Base-by-base conservation (phyloP, 2,888 invertebrate species). In the Parochlus steinenii region DNA sequence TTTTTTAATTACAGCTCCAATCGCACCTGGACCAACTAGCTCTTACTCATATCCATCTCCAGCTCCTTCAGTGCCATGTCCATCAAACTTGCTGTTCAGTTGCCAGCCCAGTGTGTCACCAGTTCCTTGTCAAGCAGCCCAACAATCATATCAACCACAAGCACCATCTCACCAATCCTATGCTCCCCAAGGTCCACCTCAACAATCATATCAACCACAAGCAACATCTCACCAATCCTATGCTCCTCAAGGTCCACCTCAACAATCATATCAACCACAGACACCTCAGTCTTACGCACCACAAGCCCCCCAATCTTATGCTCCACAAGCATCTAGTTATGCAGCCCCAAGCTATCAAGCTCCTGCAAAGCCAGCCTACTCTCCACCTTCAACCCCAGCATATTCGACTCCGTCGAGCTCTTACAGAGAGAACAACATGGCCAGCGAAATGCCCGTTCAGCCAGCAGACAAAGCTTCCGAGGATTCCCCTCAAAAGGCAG, bases 71-170 rank as follows among this genome's bases (percentile, higher is more conserved):
- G n/a, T 37, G 12, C 51, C 53, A 4, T 51, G 51, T 44, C 47
- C 52, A 20, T 50, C 49, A 42, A 53, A 50, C 44, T 52, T 51
- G 30, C 39, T 55, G 36, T 46, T 55, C 40, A 54, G 55, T 39
- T 52, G 54, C 43, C 46, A 48, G 33, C 54, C 55, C 32, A 45
- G 44, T 1, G 39, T 55, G 37, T 45, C 47, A 18, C 47, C 53
- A 37, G 50, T 52, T 8, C 50, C 50, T 20, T 54, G 53, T 46
- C 35, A 29, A 52, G 54, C 45, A 25, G 45, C 31, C 10, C 11
- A 12, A 52, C 49, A 4, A 45, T 42, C 15, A 48, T 43, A 38
- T 54, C n/a, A n/a, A n/a, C n/a, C n/a, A n/a, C 53, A 33, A 50
- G 55, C 31, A 11, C 16, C 29, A 17, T 28, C 28, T 4, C 18